Evolutionary conservation across 1,140 invertebrate species (phyloP).

Genomic region (Bombus impatiens): DNA sequence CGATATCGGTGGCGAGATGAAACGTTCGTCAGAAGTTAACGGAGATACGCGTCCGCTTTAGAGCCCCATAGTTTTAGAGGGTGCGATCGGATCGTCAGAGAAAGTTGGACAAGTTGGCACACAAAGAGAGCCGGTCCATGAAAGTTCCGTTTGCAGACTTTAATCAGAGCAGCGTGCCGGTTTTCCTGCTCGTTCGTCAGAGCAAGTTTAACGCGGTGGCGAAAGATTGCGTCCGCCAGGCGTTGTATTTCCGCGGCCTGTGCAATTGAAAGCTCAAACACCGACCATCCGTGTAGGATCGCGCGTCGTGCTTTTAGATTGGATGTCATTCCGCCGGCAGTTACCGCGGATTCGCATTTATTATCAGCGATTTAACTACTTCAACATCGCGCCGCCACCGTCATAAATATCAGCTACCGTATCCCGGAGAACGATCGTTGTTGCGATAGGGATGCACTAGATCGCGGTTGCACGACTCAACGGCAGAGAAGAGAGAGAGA

Average conservation of each 20-base stretch:
- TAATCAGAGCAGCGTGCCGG: background rate
- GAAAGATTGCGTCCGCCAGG: background rate
- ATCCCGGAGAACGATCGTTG: conserved; percentile 76
- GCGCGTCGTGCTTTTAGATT: conserved; percentile 10
- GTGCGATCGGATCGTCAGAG: background rate
- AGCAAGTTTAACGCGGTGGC: background rate
- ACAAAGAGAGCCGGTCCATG: background rate
- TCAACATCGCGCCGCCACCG: conserved; percentile 73
- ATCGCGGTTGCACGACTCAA: conserved; percentile 75
- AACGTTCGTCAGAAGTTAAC: background rate
- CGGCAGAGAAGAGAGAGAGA: conserved; percentile 32
- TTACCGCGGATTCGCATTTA: conserved; percentile 74
- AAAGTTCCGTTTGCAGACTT: background rate
- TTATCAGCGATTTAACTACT: conserved; percentile 80
- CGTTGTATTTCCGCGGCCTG: background rate
- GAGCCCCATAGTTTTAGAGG: accelerated
- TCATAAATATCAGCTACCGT: conserved; percentile 79
- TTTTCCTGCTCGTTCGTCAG: background rate
- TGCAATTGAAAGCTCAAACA: conserved; percentile 36
- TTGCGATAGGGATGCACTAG: conserved; percentile 79
- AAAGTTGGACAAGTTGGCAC: background rate
- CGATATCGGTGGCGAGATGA: background rate
- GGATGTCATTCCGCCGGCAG: conserved; percentile 55
- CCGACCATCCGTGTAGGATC: background rate
- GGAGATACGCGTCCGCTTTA: too few relatives aligned